Base-by-base conservation (phyloP, 2,113 vertebrate species). In the Octodon degus region DNA sequence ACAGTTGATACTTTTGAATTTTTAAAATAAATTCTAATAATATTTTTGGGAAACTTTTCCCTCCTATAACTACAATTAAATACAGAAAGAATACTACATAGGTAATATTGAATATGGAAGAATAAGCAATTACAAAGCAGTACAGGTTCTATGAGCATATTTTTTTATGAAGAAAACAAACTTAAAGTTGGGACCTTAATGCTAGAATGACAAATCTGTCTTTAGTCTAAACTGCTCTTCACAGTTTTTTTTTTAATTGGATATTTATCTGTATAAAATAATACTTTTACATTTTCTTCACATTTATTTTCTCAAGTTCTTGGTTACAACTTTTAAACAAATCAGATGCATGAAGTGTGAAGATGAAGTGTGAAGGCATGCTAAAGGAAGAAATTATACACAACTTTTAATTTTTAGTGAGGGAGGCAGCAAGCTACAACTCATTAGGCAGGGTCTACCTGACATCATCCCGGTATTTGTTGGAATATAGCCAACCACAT, bases 201-300 rank as follows among this genome's bases (percentile, higher is more conserved):
- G 4, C 79, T 47, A 81, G 50, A 1, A 92, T 88, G 22, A 68
- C 34, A 37, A 65, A 10, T 40, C 17, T 43, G 11, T 10, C 30
- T 74, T 40, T 79, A 22, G 6, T 60, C 24, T 90, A 19, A 58
- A 77, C 8, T 76, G 10, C 7, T 58, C 60, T 93, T 65, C 76
- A 92, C 25, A 30, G 7, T 77, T 13, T 2, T 50, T 2, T 50
- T 40, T 50, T 40, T 43, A 92, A 86, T 91, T n/a, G 80, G 4
- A 11, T 88, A 65, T 86, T 91, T 83, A 93, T 76, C 32, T 92
- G 8, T 77, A 20, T 65, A 92, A 86, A 81, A 68, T 47, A 88
- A 87, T 47, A 7, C 5, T 93, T 65, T 93, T n/a, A 83, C 13
- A 82, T 86, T 85, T 50, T 84, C 11, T 27, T 34, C 7, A 55